Evolutionary conservation across 2,888 invertebrate species (phyloP).

Genomic region (Zeuzera pyrina): DNA sequence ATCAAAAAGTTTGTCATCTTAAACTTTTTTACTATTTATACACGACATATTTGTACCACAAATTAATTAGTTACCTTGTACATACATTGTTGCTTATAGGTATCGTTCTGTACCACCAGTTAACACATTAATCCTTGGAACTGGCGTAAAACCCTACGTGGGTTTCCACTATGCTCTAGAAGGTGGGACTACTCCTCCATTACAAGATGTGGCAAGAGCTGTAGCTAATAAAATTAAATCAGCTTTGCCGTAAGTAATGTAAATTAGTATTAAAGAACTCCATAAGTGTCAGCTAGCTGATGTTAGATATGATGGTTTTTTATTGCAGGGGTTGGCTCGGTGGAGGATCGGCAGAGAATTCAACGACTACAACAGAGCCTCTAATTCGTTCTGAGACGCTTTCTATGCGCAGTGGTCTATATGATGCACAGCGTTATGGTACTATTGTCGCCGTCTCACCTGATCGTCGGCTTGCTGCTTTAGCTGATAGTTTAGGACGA

Average conservation of each 20-base stretch:
- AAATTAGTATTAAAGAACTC: not conserved
- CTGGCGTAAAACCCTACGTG: constrained; percentile 87
- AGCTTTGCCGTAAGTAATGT: constrained; percentile 79
- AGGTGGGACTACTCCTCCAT: constrained; percentile 82
- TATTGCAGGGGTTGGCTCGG: constrained; percentile 59
- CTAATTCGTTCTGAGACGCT: constrained; percentile 80
- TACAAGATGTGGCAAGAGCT: constrained; percentile 94
- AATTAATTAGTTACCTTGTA: not conserved
- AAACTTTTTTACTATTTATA: not conserved
- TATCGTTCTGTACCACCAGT: constrained; percentile 83
- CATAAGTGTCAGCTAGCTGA: not conserved
- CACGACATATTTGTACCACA: not conserved
- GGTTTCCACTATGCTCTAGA: constrained; percentile 94
- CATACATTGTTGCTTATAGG: constrained; percentile 32
- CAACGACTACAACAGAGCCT: constrained; percentile 42
- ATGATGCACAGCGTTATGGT: constrained; percentile 85
- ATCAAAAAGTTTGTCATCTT: not conserved
- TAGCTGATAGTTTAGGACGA: constrained; percentile 90
- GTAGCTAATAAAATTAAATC: constrained; percentile 91
- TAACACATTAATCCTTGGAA: constrained; percentile 81
- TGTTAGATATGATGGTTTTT: not conserved
- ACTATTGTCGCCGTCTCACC: constrained; percentile 84
- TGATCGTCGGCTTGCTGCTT: constrained; percentile 83
- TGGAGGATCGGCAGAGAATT: constrained; percentile 40
- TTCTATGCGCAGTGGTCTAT: constrained; percentile 85